These are phyloP conservation scores for Linepithema humile DNA, from an alignment of 1,140 invertebrate species.

Conservation along the genomic window DNA sequence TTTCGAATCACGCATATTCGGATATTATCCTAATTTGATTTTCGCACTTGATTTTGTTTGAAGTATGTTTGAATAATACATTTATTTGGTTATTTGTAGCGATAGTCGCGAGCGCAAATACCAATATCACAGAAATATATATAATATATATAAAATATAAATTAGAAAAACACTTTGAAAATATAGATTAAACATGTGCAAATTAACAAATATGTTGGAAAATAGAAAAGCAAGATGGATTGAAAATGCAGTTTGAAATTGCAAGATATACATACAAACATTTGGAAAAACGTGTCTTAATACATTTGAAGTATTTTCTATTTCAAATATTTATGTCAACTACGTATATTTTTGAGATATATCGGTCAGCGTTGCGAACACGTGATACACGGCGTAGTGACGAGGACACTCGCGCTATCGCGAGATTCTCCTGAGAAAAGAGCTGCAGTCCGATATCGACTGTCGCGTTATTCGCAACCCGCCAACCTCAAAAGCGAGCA, in stretches of 20 bases:
- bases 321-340: slow-evolving; percentile 34
- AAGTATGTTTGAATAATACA: not conserved
- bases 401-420: not conserved
- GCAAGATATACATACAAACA: not conserved
- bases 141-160: not conserved
- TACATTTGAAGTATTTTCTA: slow-evolving; percentile 6
- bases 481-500: slow-evolving; percentile 49
- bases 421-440: slow-evolving; percentile 37
- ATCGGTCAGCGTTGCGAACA: not conserved
- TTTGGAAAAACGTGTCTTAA: not conserved
- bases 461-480: slow-evolving; percentile 53
- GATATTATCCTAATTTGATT: slow-evolving; percentile 6
- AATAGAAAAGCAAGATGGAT: not conserved
- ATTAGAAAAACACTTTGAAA: not conserved
- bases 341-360: not conserved
- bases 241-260: not conserved
- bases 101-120: not conserved
- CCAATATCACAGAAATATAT: not conserved
- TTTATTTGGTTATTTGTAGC: not conserved
- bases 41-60: slow-evolving; percentile 13
- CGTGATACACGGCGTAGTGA: not conserved
- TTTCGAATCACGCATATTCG: slow-evolving; percentile 37
- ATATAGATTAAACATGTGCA: not conserved
- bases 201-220: not conserved
- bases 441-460: slow-evolving; percentile 41